Evolutionary conservation across 2,797 vertebrate genomes (phyloP).

Genomic region (Melopsittacus undulatus): DNA sequence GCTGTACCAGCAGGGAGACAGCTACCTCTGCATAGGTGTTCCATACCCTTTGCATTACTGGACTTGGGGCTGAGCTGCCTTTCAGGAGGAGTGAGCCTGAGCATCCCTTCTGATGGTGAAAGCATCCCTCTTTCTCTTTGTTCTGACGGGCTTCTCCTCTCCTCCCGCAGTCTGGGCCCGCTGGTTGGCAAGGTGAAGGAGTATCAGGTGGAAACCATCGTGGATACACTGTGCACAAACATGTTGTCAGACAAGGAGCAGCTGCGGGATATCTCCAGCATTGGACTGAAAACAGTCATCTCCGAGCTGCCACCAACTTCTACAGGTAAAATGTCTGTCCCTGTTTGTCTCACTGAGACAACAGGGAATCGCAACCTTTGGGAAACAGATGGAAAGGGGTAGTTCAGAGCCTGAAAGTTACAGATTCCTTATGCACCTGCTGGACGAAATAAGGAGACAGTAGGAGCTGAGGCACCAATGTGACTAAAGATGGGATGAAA

Average conservation of each 20-base stretch:
- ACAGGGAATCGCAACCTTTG: not conserved
- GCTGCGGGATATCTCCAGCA: conserved; percentile 93
- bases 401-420: not conserved
- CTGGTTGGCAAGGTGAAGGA: conserved; percentile 96
- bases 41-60: not conserved
- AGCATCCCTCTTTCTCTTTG: not conserved
- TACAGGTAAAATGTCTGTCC: conserved; percentile 77
- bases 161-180: conserved; percentile 84
- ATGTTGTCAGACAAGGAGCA: conserved; percentile 95
- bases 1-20: not conserved
- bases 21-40: not conserved
- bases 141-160: not conserved
- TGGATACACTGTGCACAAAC: conserved; percentile 91
- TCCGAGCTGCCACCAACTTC: conserved; percentile 86
- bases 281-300: conserved; percentile 94
- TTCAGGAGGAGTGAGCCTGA: not conserved
- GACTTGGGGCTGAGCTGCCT: not conserved
- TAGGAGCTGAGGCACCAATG: not conserved
- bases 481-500: not conserved
- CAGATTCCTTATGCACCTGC: not conserved
- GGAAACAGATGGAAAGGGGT: fast-evolving
- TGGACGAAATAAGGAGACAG: not conserved
- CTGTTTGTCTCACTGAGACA: not conserved
- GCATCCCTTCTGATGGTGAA: not conserved
- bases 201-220: conserved; percentile 93